These are phyloP conservation scores for Drosophila carrolli DNA, from an alignment of 1,140 invertebrate genomes.

Conservation along the genomic window DNA sequence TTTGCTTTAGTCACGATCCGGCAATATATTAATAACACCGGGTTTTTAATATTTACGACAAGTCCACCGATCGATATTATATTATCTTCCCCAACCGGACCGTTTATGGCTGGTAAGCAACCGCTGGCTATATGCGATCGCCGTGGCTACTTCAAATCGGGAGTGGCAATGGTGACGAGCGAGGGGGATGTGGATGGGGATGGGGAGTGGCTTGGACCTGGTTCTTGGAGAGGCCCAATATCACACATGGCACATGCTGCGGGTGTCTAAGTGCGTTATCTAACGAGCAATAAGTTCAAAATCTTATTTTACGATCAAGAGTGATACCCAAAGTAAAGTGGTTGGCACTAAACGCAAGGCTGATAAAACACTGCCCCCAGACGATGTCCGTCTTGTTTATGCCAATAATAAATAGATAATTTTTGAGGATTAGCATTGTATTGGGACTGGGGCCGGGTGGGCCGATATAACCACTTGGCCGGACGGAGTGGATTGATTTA, in stretches of 20 bases:
- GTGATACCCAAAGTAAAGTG: slow-evolving; percentile 74
- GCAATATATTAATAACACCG: slow-evolving; percentile 51
- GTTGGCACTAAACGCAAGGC: slow-evolving; percentile 57
- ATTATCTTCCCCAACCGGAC: slow-evolving; percentile 58
- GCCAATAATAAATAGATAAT: slow-evolving; percentile 80
- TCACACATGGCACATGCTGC: slow-evolving; percentile 29
- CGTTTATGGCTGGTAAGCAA: slow-evolving; percentile 70
- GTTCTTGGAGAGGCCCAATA: slow-evolving; percentile 47
- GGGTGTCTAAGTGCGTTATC: slow-evolving; percentile 66
- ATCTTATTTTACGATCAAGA: slow-evolving; percentile 81
- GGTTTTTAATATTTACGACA: slow-evolving; percentile 79
- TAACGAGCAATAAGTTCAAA: slow-evolving; percentile 73
- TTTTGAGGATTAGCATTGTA: slow-evolving; percentile 63
- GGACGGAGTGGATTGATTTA: slow-evolving; percentile 39
- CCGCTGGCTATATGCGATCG: slow-evolving; percentile 53
- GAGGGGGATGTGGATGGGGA: slow-evolving; percentile 13
- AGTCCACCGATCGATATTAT: slow-evolving; percentile 78
- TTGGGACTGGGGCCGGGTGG: slow-evolving; percentile 1
- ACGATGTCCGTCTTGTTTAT: slow-evolving; percentile 62
- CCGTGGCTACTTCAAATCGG: slow-evolving; percentile 56
- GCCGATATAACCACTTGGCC: slow-evolving; percentile 38
- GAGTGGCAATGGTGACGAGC: slow-evolving; percentile 11
- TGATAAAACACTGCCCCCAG: slow-evolving; percentile 59
- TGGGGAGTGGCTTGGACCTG: slow-evolving; percentile 23
- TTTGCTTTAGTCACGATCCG: slow-evolving; percentile 33